These are phyloP conservation scores for Elgonia sp. DNA, from an alignment of 2,888 invertebrate genomes.

Conservation along the genomic window DNA sequence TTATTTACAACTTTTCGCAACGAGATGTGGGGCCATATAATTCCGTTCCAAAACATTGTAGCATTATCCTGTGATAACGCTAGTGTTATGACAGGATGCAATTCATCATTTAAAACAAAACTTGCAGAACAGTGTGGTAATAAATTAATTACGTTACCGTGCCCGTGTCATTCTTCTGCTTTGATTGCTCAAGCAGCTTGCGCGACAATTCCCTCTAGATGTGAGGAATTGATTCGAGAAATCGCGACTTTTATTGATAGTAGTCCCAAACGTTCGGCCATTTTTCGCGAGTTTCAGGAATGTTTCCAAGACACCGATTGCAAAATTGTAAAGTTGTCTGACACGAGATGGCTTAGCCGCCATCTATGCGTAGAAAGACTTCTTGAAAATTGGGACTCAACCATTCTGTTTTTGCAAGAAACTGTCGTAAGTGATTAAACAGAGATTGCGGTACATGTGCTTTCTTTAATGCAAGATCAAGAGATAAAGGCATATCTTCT, in stretches of 20 bases:
- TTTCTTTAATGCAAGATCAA: neutral
- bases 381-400: constrained; percentile 16
- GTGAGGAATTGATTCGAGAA: constrained; percentile 33
- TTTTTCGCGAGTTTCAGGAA: constrained; percentile 30
- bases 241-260: constrained; percentile 52
- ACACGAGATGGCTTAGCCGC: neutral
- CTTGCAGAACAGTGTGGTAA: neutral
- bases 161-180: constrained; percentile 68
- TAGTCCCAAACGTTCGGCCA: constrained; percentile 32
- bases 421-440: neutral
- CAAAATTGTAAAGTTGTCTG: neutral
- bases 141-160: constrained; percentile 59
- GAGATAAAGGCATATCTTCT: constrained; percentile 17
- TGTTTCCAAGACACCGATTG: constrained; percentile 20
- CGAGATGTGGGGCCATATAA: constrained; percentile 6
- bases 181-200: constrained; percentile 61
- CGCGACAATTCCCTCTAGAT: constrained; percentile 41
- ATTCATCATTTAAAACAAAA: constrained; percentile 18
- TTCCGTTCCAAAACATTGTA: constrained; percentile 19
- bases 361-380: constrained; percentile 32
- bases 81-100: constrained; percentile 20
- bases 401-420: neutral
- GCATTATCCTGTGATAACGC: constrained; percentile 27
- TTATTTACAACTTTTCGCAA: constrained; percentile 15
- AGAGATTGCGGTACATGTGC: neutral